Conservation (phyloP, 1,140 invertebrate species). For the Cataglyphis hispanica region DNA sequence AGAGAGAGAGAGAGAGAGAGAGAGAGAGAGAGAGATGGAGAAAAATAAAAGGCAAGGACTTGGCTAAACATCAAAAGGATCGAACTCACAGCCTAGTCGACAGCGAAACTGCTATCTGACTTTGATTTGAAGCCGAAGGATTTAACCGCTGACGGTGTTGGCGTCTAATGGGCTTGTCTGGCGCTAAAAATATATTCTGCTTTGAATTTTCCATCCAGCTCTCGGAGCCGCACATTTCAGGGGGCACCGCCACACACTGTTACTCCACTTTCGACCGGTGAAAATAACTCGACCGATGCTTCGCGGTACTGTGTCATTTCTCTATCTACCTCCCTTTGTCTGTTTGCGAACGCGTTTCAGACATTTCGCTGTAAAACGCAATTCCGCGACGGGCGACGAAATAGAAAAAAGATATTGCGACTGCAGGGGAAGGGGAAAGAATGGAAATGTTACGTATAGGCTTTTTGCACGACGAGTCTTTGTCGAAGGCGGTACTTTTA, state of each 20-base stretch:
- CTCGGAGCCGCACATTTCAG: background rate
- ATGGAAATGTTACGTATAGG: constrained; percentile 66
- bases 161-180: constrained; percentile 78
- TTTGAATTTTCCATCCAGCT: constrained; percentile 74
- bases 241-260: constrained; percentile 26
- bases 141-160: constrained; percentile 71
- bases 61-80: constrained; percentile 50
- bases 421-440: background rate
- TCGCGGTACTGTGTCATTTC: constrained; percentile 64
- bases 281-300: constrained; percentile 76
- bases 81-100: constrained; percentile 22
- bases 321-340: constrained; percentile 68
- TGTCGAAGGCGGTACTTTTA: constrained; percentile 59
- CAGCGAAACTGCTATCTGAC: constrained; percentile 47
- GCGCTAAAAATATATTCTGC: constrained; percentile 73
- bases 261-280: constrained; percentile 77
- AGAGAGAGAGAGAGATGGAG: background rate
- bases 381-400: constrained; percentile 45
- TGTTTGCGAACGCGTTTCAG: constrained; percentile 47
- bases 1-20: background rate
- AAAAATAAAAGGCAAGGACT: background rate
- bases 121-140: constrained; percentile 73
- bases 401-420: constrained; percentile 47
- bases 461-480: constrained; percentile 67
- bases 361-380: constrained; percentile 59